These are phyloP conservation scores for Drosophila incognita DNA, from an alignment of 2,888 invertebrate genomes.

Conservation along the genomic window DNA sequence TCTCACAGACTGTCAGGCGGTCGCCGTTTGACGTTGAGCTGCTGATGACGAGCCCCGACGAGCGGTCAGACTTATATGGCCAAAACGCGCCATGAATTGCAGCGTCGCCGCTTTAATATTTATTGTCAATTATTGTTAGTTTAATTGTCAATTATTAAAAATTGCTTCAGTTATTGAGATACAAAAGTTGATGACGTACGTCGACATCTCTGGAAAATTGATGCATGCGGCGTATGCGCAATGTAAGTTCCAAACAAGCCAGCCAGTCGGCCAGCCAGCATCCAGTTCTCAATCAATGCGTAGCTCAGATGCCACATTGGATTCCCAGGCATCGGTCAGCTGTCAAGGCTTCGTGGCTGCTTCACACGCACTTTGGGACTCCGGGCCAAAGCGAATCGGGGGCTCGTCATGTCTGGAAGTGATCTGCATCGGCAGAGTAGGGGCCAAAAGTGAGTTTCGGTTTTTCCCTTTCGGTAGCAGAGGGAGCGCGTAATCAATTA, in stretches of 20 bases:
- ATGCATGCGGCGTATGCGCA: slow-evolving; percentile 68
- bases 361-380: slow-evolving; percentile 48
- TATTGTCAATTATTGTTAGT: slow-evolving; percentile 79
- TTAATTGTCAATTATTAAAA: slow-evolving; percentile 81
- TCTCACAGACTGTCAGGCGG: slow-evolving; percentile 73
- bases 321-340: slow-evolving; percentile 52
- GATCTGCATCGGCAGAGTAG: slow-evolving; percentile 39
- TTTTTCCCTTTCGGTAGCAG: slow-evolving; percentile 30
- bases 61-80: slow-evolving; percentile 67
- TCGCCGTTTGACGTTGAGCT: slow-evolving; percentile 53
- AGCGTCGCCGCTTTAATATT: slow-evolving; percentile 65
- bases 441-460: slow-evolving; percentile 20
- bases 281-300: slow-evolving; percentile 62
- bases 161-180: slow-evolving; percentile 36
- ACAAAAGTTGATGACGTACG: slow-evolving; percentile 27
- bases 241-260: slow-evolving; percentile 19
- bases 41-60: slow-evolving; percentile 30
- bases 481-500: slow-evolving; percentile 54
- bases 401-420: slow-evolving; percentile 18
- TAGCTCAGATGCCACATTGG: slow-evolving; percentile 67
- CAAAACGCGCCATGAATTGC: slow-evolving; percentile 78
- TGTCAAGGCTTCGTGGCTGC: slow-evolving; percentile 49
- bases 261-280: slow-evolving; percentile 14
- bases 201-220: slow-evolving; percentile 41
- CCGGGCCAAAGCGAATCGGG: background rate